Evolutionary conservation across 2,888 invertebrate genomes (phyloP), one percentile per base, ranked within the genome.

Genomic region (Pterostichus niger): DNA sequence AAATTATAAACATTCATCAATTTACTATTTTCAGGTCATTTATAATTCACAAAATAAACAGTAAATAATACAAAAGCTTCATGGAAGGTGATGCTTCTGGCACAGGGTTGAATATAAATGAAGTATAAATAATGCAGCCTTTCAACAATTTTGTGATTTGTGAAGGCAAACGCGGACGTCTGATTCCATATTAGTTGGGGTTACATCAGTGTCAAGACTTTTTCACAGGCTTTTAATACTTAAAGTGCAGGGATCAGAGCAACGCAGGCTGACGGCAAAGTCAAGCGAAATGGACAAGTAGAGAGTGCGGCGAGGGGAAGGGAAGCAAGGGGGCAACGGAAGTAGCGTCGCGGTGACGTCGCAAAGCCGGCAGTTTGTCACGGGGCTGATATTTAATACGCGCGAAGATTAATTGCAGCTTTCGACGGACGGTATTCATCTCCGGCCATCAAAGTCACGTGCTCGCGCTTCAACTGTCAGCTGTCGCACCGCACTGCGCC

Each of bases 391-490:
- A 83, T 76, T 77, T 76, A 83, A 83, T 77, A 83, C 77, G 83
- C 35, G 64, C 35, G 59, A 83, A 83, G 83, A 83, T 83, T 83
- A 83, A 83, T 83, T 83, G 83, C 83, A 77, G 83, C 77, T 77
- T 83, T 76, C 83, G 77, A 54, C 76, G 64, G 54, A 54, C 77
- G 83, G 56, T 64, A 77, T 83, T 83, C 83, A 83, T 76, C 83
- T 83, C 77, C 76, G 64, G 77, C 76, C 83, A 64, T 83, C 83
- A 83, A 83, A 76, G 83, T 83, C 83, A 83, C 77, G 56, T 56
- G 54, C 56, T 77, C 56, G 76, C 56, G 76, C 75, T 75, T 61
- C 52, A 49, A 13, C 52, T 80, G 80, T 80, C 80, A 82, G 82
- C 64, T 76, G 75, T 82, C 82, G 35, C 52, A 40, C 40, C 40